Conservation (phyloP, 2,888 invertebrate genomes). For the Lithophane ornitopus region DNA sequence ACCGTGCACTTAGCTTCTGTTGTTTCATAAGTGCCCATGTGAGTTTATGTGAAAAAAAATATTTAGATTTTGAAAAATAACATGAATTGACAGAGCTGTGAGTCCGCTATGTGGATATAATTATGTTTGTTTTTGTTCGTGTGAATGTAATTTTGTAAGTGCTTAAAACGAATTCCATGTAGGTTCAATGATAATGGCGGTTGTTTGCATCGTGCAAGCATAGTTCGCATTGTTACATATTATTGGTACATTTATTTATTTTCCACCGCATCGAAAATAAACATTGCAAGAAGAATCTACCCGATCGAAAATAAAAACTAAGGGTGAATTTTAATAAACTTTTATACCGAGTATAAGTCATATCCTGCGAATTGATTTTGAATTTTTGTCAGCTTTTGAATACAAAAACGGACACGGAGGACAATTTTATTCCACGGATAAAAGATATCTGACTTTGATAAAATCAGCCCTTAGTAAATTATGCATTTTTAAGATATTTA, state of each 20-base stretch:
- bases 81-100: conserved; percentile 7
- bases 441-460: no score
- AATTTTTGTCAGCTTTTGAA: no score
- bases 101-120: not conserved
- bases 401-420: no score
- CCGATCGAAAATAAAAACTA: not conserved
- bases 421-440: no score
- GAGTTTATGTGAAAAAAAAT: no score
- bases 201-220: not conserved
- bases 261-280: not conserved
- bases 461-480: not conserved
- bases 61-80: not conserved
- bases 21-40: no score
- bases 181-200: not conserved
- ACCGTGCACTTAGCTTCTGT: no score
- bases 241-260: not conserved
- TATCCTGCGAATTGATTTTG: no score
- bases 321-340: no score
- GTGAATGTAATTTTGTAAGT: not conserved
- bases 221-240: not conserved
- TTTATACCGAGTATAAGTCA: no score
- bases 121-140: not conserved
- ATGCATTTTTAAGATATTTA: not conserved
- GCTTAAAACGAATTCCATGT: not conserved
- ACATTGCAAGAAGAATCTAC: not conserved